Evolutionary conservation across 2,797 vertebrate species (phyloP), one percentile per base, ranked within the genome.

Genomic region (Naso thynnoides): DNA sequence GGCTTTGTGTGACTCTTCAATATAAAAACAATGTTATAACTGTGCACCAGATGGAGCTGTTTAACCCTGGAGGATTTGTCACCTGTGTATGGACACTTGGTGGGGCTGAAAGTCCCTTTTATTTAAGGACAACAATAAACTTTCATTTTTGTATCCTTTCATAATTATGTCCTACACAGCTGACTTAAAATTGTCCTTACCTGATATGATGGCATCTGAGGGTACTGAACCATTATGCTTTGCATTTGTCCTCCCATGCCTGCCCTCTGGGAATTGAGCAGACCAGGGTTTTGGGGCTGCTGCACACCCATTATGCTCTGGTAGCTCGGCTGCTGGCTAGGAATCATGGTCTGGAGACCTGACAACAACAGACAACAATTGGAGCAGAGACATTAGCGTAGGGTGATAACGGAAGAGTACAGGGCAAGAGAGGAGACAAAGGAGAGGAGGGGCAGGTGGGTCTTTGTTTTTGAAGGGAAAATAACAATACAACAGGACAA

Each of bases 151-250:
- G 4, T 33, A 10, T 38, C n/a, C 5, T 60, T 49, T 10, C n/a
- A 18, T 6, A 33, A 21, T 29, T n/a, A 23, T 15, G 27, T 36
- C 33, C 33, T 8, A 10, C 11, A 8, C 3, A 48, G 14, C 50
- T 48, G 23, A 45, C 3, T 16, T 19, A 24, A 36, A 62, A 42
- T 4, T 8, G 36, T 36, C 7, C 36, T 47, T 88, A 99, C 98
- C 96, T 98, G 97, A 95, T 99, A 99, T 1, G 98, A 98, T 91
- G 97, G 96, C 95, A 99, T 96, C 45, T 97, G 96, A 38, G 97
- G 96, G 90, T 98, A 99, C 91, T 99, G 97, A 83, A 99, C 97
- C 97, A 99, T 96, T 90, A 99, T 96, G 86, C 97, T 96, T 92
- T 97, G 96, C 95, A 97, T 97, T 88, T 98, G 98, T 87, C 92